Evolutionary conservation across 1,140 invertebrate species (phyloP).

Genomic region (Hyphantria cunea): DNA sequence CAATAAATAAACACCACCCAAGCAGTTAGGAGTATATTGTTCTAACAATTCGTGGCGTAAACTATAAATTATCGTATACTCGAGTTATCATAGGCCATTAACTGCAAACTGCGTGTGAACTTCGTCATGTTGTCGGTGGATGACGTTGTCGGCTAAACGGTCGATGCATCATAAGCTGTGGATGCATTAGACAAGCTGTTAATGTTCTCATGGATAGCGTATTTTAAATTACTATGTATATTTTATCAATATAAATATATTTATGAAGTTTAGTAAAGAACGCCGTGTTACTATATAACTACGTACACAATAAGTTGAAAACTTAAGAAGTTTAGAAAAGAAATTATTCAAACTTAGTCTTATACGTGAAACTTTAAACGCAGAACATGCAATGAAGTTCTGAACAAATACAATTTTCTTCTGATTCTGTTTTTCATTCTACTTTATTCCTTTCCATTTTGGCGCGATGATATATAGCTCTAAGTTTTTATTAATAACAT

Average conservation of each 20-base stretch:
- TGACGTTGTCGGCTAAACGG: conserved; percentile 4
- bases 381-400: too few species aligned
- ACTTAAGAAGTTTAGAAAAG: not conserved
- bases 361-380: too few species aligned
- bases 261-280: too few species aligned
- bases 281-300: not conserved
- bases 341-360: too few species aligned
- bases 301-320: too few species aligned
- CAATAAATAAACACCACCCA: too few species aligned
- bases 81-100: conserved; percentile 3
- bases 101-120: conserved; percentile 13
- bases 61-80: conserved; percentile 5
- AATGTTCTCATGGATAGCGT: not conserved
- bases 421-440: too few species aligned
- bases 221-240: not conserved
- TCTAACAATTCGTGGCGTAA: conserved; percentile 9
- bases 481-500: too few species aligned
- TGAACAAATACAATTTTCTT: too few species aligned
- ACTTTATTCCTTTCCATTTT: too few species aligned
- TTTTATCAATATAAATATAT: not conserved
- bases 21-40: too few species aligned
- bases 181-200: conserved; percentile 11
- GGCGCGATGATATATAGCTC: too few species aligned
- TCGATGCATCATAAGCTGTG: conserved; percentile 10
- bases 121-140: conserved; percentile 4